A percentile compares a stretch with the other conserved stretches of the same genome.
Conservation (phyloP, 2,113 vertebrate genomes). For the Sinocyclocheilus rhinocerous region DNA sequence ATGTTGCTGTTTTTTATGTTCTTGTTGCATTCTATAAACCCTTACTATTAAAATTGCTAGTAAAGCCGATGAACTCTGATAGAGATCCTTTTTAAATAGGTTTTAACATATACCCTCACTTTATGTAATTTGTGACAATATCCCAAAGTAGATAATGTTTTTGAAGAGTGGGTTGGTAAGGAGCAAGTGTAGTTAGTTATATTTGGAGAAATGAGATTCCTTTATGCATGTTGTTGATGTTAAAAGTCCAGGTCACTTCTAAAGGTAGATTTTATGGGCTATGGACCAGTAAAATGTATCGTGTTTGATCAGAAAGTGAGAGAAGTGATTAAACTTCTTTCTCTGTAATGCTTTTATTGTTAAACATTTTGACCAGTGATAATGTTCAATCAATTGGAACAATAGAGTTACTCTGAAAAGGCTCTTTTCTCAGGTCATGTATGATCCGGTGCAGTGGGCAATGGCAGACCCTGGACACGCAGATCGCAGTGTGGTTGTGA, state of each 20-base stretch:
- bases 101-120: background rate
- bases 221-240: background rate
- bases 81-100: background rate
- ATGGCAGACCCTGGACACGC: background rate
- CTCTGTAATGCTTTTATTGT: no score
- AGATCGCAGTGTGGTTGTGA: background rate
- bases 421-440: background rate
- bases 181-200: background rate
- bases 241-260: background rate
- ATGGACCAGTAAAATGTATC: background rate
- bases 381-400: background rate
- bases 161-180: background rate
- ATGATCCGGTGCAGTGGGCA: background rate
- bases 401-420: background rate
- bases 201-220: background rate
- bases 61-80: background rate
- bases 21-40: background rate
- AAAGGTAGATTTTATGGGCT: background rate
- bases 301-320: background rate
- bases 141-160: background rate
- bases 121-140: background rate
- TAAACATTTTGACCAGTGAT: background rate
- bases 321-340: background rate
- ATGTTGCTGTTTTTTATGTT: background rate
- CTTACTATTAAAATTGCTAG: background rate